These are phyloP conservation scores for Lochmaea capreae DNA, from an alignment of 2,888 invertebrate species.

Conservation along the genomic window DNA sequence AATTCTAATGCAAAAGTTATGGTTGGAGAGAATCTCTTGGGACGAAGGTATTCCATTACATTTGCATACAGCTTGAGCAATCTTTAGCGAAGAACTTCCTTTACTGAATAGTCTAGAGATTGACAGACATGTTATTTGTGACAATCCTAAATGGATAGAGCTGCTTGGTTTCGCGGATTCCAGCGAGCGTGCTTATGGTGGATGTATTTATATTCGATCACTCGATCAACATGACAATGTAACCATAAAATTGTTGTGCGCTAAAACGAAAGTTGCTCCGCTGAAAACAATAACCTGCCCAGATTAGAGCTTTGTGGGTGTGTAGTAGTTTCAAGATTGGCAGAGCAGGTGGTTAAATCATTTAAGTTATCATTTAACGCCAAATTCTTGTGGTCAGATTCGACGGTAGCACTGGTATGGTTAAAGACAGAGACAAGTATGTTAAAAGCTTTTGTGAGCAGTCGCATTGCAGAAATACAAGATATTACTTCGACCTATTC, in stretches of 20 bases:
- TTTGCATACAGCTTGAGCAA: constrained; percentile 32
- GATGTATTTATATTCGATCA: constrained; percentile 39
- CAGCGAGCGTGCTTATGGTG: constrained; percentile 39
- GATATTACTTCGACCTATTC: neutral
- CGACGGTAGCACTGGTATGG: neutral
- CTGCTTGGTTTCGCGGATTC: constrained; percentile 43
- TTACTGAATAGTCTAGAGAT: constrained; percentile 41
- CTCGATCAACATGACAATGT: constrained; percentile 26
- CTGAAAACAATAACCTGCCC: constrained; percentile 41
- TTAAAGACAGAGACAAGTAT: neutral
- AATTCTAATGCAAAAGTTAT: constrained; percentile 38
- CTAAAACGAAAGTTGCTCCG: constrained; percentile 38
- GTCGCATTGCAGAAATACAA: constrained; percentile 4
- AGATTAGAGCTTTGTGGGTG: too few relatives aligned
- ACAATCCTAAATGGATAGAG: constrained; percentile 24
- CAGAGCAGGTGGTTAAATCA: too few relatives aligned
- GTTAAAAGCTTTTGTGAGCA: neutral
- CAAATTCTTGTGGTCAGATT: neutral
- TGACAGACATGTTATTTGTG: constrained; percentile 35
- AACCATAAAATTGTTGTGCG: constrained; percentile 38
- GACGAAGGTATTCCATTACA: constrained; percentile 1
- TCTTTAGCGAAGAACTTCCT: constrained; percentile 37
- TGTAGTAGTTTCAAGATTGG: too few relatives aligned
- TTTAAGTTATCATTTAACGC: neutral
- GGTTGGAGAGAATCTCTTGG: neutral